A percentile compares a stretch with the other conserved stretches of the same genome.
Conservation (phyloP, 2,888 invertebrate genomes). For the Cacoxenus indagator region DNA sequence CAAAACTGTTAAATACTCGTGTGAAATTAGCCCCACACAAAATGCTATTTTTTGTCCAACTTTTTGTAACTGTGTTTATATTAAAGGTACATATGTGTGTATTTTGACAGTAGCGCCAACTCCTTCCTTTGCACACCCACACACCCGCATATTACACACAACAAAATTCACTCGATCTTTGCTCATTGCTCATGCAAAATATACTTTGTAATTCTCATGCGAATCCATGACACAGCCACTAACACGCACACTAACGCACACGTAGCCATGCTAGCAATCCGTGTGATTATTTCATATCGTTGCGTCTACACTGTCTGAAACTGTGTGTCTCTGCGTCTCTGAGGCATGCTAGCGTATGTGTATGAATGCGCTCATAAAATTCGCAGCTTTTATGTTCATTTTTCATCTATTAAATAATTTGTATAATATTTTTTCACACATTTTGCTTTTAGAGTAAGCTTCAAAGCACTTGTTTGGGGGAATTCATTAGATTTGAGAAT, state of each 20-base stretch:
- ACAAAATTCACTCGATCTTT: too few relatives aligned
- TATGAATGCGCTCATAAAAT: conserved; percentile 1
- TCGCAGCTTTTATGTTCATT: conserved; percentile 5
- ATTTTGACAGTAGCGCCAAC: background rate
- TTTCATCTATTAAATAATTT: conserved; percentile 12
- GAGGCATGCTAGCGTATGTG: background rate
- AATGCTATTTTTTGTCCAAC: background rate
- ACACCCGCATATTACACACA: background rate
- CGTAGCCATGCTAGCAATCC: background rate
- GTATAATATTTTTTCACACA: conserved; percentile 7
- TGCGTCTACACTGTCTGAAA: background rate
- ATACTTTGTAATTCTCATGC: background rate
- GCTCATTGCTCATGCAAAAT: background rate
- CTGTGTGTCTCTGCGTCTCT: background rate
- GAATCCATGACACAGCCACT: background rate
- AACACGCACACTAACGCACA: background rate
- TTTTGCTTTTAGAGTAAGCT: background rate
- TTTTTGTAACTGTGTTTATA: background rate
- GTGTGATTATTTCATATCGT: background rate
- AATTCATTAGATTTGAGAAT: background rate
- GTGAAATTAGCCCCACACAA: background rate
- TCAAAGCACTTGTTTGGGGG: too few relatives aligned
- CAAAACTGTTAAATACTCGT: too few relatives aligned
- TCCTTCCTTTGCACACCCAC: background rate
- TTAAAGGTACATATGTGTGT: background rate